Evolutionary conservation across 2,113 vertebrate genomes (phyloP).

Genomic region (Larimichthys polyactis): DNA sequence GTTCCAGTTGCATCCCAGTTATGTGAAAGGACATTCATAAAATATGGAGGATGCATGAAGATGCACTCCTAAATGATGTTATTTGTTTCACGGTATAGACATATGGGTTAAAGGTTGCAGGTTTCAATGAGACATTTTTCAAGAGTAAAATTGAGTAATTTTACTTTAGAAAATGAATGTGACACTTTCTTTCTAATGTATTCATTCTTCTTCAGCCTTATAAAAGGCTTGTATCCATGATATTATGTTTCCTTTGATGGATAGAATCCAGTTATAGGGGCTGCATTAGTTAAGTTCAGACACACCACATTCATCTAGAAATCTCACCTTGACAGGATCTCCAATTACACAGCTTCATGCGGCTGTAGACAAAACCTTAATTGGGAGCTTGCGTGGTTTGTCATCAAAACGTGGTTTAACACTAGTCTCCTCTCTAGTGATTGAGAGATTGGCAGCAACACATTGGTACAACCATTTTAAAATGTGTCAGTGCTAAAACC

Average conservation of each 20-base stretch:
- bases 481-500: neutral
- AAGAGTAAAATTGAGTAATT: neutral
- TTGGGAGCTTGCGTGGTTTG: neutral
- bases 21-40: conserved; percentile 15
- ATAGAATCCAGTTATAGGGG: neutral
- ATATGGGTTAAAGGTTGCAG: neutral
- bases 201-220: neutral
- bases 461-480: neutral
- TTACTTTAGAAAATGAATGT: neutral
- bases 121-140: neutral
- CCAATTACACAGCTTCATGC: conserved; percentile 26
- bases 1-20: conserved; percentile 19
- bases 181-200: neutral
- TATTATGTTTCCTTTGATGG: neutral
- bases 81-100: neutral
- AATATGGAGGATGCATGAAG: conserved; percentile 21
- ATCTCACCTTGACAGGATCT: conserved; percentile 19
- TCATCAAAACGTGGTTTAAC: conserved; percentile 5
- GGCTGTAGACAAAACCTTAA: neutral
- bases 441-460: neutral
- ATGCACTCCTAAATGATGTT: neutral
- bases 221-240: neutral
- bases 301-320: conserved; percentile 18
- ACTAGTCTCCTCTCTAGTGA: neutral
- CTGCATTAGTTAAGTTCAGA: conserved; percentile 11